A percentile compares a stretch with the other conserved stretches of the same genome.
Evolutionary conservation across 2,113 vertebrate genomes (phyloP).

Genomic region (Myiozetetes cayanensis): DNA sequence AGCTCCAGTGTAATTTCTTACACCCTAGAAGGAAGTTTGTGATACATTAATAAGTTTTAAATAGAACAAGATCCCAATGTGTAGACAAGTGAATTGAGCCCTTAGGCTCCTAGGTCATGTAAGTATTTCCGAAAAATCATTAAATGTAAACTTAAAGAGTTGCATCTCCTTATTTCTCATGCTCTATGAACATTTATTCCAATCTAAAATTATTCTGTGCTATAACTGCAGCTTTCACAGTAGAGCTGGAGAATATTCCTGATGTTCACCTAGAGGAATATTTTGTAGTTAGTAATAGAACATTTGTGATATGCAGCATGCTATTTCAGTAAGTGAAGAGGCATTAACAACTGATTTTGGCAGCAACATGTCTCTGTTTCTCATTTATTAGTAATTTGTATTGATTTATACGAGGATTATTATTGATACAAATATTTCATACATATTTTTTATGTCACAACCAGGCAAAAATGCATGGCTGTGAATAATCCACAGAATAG

Average conservation of each 20-base stretch:
- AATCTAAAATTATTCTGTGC: not conserved
- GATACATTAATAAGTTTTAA: not conserved
- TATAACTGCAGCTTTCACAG: not conserved
- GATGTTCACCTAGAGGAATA: not conserved
- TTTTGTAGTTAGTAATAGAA: not conserved
- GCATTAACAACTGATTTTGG: not conserved
- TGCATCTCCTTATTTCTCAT: not conserved
- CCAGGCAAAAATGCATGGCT: not conserved
- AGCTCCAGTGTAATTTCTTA: not conserved
- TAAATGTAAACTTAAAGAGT: not conserved
- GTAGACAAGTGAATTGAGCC: not conserved
- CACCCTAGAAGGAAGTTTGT: not conserved
- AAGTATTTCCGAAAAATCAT: not conserved
- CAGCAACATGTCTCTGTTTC: not conserved
- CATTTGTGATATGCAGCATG: not conserved
- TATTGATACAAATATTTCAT: constrained; percentile 17
- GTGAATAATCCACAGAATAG: constrained; percentile 15
- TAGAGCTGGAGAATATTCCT: not conserved
- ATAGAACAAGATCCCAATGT: not conserved
- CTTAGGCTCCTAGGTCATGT: not conserved
- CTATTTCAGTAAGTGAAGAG: not conserved
- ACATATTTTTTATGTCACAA: constrained; percentile 31
- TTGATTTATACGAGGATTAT: constrained; percentile 31
- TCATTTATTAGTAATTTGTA: constrained; percentile 17
- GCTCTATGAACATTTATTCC: not conserved